Conservation (phyloP, 2,888 invertebrate species). For the Drosophila subsilvestris region DNA sequence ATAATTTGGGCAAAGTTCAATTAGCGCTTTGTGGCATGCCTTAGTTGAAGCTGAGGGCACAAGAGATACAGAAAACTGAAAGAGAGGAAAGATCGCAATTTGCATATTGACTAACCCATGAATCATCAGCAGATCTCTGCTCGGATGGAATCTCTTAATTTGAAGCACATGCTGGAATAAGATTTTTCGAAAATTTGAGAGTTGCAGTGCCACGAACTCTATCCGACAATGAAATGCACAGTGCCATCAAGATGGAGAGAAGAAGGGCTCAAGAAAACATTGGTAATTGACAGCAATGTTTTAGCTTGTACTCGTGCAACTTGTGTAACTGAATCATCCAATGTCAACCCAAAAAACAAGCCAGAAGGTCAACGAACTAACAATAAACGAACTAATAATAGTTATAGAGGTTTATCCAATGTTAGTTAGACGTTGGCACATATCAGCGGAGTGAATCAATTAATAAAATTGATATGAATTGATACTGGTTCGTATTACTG, state of each 20-base stretch:
- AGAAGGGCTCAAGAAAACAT: background rate
- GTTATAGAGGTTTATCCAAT: too few species aligned
- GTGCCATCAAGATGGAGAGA: constrained; percentile 5
- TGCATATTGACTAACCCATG: constrained; percentile 51
- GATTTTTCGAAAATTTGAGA: constrained; percentile 8
- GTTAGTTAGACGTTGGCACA: too few species aligned
- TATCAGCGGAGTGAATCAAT: too few species aligned
- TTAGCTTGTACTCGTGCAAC: background rate
- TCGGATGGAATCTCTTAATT: constrained; percentile 69
- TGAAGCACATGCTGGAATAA: constrained; percentile 65
- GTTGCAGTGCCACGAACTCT: constrained; percentile 16
- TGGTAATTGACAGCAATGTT: constrained; percentile 3
- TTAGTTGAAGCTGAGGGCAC: constrained; percentile 37
- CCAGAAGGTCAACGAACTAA: too few species aligned
- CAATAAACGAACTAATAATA: too few species aligned
- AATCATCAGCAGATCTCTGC: constrained; percentile 28
- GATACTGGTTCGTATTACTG: too few species aligned
- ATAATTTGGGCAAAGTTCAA: constrained; percentile 62
- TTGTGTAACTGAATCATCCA: background rate
- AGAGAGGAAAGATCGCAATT: constrained; percentile 32
- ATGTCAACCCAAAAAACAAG: too few species aligned
- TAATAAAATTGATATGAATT: too few species aligned
- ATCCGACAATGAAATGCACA: constrained; percentile 4
- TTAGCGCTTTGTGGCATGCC: constrained; percentile 65
- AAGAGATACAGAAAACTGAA: constrained; percentile 11